Evolutionary conservation across 2,113 vertebrate genomes (phyloP).

Genomic region (Vombatus ursinus): DNA sequence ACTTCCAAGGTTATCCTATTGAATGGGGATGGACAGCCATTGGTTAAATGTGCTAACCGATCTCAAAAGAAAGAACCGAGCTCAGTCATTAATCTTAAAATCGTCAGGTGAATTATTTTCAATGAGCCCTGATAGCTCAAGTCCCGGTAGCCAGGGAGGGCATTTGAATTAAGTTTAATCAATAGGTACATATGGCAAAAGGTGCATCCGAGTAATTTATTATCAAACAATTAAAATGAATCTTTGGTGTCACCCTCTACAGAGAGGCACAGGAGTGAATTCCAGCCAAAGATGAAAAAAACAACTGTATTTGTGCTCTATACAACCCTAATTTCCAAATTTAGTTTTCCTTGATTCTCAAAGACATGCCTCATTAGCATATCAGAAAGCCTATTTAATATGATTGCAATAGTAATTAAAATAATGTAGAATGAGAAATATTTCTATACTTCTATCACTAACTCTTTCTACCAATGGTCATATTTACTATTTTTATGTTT

Average conservation of each 20-base stretch:
- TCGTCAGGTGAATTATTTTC: conserved; percentile 87
- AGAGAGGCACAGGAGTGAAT: conserved; percentile 56
- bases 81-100: conserved; percentile 86
- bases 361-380: background rate
- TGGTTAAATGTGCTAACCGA: conserved; percentile 83
- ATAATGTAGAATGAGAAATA: background rate
- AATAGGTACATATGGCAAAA: conserved; percentile 84
- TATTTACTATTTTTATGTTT: no score
- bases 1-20: conserved; percentile 80
- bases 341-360: conserved; percentile 11
- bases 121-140: conserved; percentile 81
- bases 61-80: conserved; percentile 68
- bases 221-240: conserved; percentile 82
- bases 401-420: background rate
- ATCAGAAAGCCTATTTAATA: background rate
- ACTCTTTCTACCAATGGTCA: background rate
- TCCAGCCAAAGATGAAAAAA: background rate
- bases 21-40: conserved; percentile 63
- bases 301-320: background rate
- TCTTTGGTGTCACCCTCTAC: conserved; percentile 65
- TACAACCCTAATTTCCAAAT: background rate
- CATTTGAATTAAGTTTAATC: conserved; percentile 85
- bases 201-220: conserved; percentile 81
- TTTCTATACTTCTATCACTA: background rate
- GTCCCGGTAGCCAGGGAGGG: conserved; percentile 75